Base-by-base conservation (phyloP, 2,888 invertebrate species). In the Synanthedon tipuliformis region DNA sequence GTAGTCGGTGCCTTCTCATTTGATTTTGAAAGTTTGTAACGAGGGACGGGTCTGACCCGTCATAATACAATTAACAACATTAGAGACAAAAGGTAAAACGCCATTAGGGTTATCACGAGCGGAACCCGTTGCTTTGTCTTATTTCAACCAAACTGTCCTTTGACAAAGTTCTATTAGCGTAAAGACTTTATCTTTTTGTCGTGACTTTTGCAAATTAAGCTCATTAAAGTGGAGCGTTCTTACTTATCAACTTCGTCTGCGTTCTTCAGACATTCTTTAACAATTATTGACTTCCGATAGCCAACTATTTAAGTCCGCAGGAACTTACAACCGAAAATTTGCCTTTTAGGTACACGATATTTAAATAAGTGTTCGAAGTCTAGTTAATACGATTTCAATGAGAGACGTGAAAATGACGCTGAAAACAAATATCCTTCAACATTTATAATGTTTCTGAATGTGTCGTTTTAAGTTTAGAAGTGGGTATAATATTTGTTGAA, bases 121-220 rank as follows among this genome's bases (percentile, higher is more conserved):
- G 34, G 34, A 45, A 45, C 45, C 45, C 45, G 13, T 45, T n/a
- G 45, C 50, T 52, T 45, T 51, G 54, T 53, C 57, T 56, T 55
- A 56, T 54, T 54, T 53, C 51, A 53, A 59, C 23, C 18, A n/a
- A 45, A 45, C 57, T 58, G 62, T 61, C 60, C 65, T 71, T 67
- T 60, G 69, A 69, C 67, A 66, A 66, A 69, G 64, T 69, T 70
- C 62, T 68, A 73, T 73, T 69, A 69, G 69, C 65, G 61, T 56
- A 61, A 49, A 49, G 64, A 68, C 65, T 68, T 64, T 65, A 68
- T 73, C 68, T 69, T 66, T 66, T 64, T 63, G 63, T 63, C 68
- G 74, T 72, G 78, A 78, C 79, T 80, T 73, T 74, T 68, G 71
- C 75, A 80, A 82, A 82, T 82, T 74, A 78, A 77, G 75, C 77